These are phyloP conservation scores for Xestia ashworthii DNA, from an alignment of 2,888 invertebrate genomes.

Conservation along the genomic window DNA sequence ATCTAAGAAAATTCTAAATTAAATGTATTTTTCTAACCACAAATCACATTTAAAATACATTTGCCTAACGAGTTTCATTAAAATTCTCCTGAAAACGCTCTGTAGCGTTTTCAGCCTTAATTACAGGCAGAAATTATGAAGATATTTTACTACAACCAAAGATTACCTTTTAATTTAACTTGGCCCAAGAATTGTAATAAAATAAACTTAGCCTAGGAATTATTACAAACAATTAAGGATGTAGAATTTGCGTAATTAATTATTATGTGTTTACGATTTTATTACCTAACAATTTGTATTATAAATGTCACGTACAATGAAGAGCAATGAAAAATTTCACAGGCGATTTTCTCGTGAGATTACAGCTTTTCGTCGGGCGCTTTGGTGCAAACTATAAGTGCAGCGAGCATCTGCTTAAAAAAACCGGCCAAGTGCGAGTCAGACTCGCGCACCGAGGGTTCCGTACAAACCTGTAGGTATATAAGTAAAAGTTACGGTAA, in stretches of 20 bases:
- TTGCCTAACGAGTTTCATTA: conserved; percentile 61
- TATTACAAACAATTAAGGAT: conserved; percentile 17
- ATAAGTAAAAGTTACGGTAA: too few relatives aligned
- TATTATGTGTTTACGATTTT: neutral
- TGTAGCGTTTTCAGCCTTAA: conserved; percentile 32
- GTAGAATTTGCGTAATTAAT: conserved; percentile 2
- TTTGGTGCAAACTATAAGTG: too few relatives aligned
- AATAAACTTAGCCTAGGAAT: conserved; percentile 22
- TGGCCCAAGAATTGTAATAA: conserved; percentile 22
- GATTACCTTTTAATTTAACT: conserved; percentile 50
- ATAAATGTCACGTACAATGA: neutral
- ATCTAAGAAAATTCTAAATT: conserved; percentile 17
- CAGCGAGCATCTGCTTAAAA: too few relatives aligned
- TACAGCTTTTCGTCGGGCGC: too few relatives aligned
- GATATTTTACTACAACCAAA: conserved; percentile 34
- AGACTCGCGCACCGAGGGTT: too few relatives aligned
- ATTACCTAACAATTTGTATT: neutral
- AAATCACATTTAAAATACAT: conserved; percentile 48
- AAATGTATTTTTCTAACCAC: conserved; percentile 31
- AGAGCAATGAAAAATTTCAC: neutral
- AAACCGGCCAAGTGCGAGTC: too few relatives aligned
- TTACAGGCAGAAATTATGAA: conserved; percentile 48
- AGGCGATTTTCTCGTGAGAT: too few relatives aligned
- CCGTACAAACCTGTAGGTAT: too few relatives aligned
- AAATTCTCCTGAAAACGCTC: conserved; percentile 47